Base-by-base conservation (phyloP, 2,113 vertebrate species). In the Ceyx melanurus region DNA sequence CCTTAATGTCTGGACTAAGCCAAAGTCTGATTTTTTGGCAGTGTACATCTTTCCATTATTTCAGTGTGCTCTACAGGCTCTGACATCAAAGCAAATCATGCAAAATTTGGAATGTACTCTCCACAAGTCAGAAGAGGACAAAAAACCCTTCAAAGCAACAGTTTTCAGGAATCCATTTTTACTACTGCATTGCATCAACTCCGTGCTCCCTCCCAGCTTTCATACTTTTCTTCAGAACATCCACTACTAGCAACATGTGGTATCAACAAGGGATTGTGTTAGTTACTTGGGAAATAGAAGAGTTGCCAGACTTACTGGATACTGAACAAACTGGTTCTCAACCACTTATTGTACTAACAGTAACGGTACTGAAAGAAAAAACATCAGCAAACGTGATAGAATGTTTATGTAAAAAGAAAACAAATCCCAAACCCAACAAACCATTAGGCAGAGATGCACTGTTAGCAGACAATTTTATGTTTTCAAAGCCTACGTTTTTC, bases 21-120 rank as follows among this genome's bases (percentile, higher is more conserved):
- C 66, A 84, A 37, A 67, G 45, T 45, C 64, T 35, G 68, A 29
- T 67, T 73, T 78, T 78, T 65, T 92, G 92, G 93, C 83, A 95
- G 35, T 0, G 0, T 10, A 33, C 16, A 9, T 1, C 4, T 82
- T 93, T 88, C 54, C 74, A 89, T 92, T 84, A 92, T 54, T 79
- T 56, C 82, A 89, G 56, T 60, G 67, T 82, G 60, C 43, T 64
- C 26, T 16, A 53, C 85, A 77, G 58, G 75, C 82, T 86, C 51
- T 75, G 62, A 85, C 77, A 84, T 64, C 58, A 72, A 84, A 82
- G 61, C 26, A 61, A 61, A 31, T 3, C 8, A 2, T 2, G 16
- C 22, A 51, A 42, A 57, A 66, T 53, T 67, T 13, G 9, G 48
- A 31, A 75, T 82, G 74, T 19, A 86, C 56, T 73, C 80, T 62